Conservation (phyloP, 2,888 invertebrate genomes). For the Morpho helenor region DNA sequence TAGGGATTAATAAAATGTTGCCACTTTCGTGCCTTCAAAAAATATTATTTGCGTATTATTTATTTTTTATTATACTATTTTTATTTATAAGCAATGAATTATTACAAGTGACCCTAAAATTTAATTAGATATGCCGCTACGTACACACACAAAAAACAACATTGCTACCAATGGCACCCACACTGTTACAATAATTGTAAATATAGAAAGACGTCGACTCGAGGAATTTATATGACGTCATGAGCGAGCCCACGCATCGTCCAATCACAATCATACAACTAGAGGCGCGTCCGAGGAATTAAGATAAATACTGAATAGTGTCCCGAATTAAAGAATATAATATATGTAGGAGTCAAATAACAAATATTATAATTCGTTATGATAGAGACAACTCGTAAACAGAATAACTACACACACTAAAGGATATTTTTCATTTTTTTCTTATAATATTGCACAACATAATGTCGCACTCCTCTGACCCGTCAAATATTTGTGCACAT, state of each 20-base stretch:
- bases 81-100: too few relatives aligned
- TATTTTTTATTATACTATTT: too few relatives aligned
- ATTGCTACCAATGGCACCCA: conserved; percentile 31
- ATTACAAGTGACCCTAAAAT: conserved; percentile 9
- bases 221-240: conserved; percentile 73
- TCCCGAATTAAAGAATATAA: conserved; percentile 2
- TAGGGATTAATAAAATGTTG: too few relatives aligned
- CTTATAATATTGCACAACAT: conserved; percentile 20
- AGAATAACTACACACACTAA: neutral
- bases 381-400: neutral
- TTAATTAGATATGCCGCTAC: conserved; percentile 11
- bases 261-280: conserved; percentile 75
- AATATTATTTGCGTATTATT: too few relatives aligned
- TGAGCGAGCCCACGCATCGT: conserved; percentile 70
- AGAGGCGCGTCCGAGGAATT: conserved; percentile 80
- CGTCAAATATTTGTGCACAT: conserved; percentile 28
- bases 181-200: conserved; percentile 55
- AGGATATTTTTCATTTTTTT: conserved; percentile 14
- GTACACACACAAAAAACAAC: conserved; percentile 23
- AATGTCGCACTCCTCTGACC: conserved; percentile 31
- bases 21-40: too few relatives aligned
- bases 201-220: conserved; percentile 52
- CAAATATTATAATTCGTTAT: conserved; percentile 1
- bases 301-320: conserved; percentile 31
- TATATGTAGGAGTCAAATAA: conserved; percentile 8